Percentiles rank a stretch among this genome's conserved stretches.
These are phyloP conservation scores for Brachionus sp. DNA, from an alignment of 1,140 invertebrate species.

Conservation along the genomic window DNA sequence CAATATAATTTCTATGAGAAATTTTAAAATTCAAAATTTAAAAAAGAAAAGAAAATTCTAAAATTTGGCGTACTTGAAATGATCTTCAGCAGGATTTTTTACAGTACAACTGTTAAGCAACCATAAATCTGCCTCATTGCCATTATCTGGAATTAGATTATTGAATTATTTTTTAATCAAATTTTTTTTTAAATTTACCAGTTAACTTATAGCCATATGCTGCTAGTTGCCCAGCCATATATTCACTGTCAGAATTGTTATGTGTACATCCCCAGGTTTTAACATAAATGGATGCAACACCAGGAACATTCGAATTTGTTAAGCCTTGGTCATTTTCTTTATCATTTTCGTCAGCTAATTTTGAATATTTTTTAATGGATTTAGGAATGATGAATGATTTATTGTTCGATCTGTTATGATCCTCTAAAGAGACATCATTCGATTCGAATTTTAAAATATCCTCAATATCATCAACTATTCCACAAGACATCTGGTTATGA, in stretches of 20 bases:
- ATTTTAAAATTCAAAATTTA: neutral
- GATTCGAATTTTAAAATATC: constrained; percentile 39
- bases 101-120: constrained; percentile 95
- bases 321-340: neutral
- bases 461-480: constrained; percentile 45
- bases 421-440: neutral
- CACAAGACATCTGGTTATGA: constrained; percentile 35
- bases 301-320: neutral
- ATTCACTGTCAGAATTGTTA: constrained; percentile 34
- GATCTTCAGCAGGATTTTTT: constrained; percentile 92
- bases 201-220: constrained; percentile 80
- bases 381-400: constrained; percentile 37
- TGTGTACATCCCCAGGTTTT: constrained; percentile 95
- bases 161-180: neutral
- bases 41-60: neutral
- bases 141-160: constrained; percentile 64
- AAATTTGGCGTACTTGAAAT: constrained; percentile 67
- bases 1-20: constrained; percentile 73
- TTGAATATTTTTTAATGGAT: neutral
- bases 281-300: constrained; percentile 67
- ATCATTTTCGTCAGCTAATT: neutral
- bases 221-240: constrained; percentile 55
- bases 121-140: constrained; percentile 82
- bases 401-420: neutral
- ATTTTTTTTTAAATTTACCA: constrained; percentile 50